Percentiles rank a stretch among this genome's conserved stretches.
Evolutionary conservation across 2,113 vertebrate genomes (phyloP).

Genomic region (Catagonus wagneri): DNA sequence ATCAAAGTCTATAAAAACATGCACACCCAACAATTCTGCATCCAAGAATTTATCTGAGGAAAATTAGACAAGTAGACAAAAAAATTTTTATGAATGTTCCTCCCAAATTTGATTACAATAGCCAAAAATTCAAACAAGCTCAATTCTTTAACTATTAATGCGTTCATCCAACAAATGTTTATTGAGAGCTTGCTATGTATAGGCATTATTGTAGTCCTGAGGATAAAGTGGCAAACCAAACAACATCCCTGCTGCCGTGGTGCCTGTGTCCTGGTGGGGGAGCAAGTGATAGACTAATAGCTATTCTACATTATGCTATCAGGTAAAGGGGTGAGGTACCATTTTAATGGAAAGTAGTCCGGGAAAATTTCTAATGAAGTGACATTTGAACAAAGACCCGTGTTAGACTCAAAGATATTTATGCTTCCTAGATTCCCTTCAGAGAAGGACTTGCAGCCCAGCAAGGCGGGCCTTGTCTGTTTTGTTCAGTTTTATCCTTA

Average conservation of each 20-base stretch:
- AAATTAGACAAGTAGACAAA: slow-evolving; percentile 16
- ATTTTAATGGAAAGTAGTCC: background rate
- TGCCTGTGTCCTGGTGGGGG: background rate
- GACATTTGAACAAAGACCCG: background rate
- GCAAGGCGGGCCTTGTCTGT: background rate
- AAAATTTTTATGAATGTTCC: background rate
- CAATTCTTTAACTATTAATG: background rate
- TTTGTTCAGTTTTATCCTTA: background rate
- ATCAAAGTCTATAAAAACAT: slow-evolving; percentile 23
- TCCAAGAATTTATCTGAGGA: slow-evolving; percentile 17
- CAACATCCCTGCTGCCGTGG: background rate
- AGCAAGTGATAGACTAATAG: background rate
- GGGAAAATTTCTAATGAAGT: background rate
- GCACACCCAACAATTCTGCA: background rate
- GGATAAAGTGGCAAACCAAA: background rate
- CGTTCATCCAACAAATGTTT: background rate
- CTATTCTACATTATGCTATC: background rate
- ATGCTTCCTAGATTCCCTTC: background rate
- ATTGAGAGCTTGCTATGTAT: too few species aligned
- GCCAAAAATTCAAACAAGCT: background rate
- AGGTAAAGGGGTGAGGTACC: background rate
- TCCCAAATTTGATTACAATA: background rate
- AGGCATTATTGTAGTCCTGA: background rate
- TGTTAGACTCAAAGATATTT: background rate
- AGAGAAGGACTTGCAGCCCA: background rate